These are phyloP conservation scores for Pycnonotus jocosus DNA, from an alignment of 2,113 vertebrate genomes.

Conservation along the genomic window DNA sequence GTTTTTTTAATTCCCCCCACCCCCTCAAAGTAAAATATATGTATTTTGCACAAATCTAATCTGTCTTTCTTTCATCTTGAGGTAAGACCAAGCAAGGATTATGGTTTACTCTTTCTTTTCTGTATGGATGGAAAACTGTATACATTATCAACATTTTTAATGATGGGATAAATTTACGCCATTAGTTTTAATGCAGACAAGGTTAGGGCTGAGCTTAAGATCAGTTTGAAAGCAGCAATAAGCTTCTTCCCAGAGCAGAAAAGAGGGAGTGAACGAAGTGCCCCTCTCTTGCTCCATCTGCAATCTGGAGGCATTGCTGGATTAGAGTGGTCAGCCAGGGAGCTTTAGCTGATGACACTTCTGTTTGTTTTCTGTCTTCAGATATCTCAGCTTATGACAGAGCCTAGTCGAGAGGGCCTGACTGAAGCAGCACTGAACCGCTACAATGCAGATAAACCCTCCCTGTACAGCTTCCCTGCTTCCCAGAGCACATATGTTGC, in stretches of 20 bases:
- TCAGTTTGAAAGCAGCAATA: not conserved
- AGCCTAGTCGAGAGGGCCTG: constrained; percentile 81
- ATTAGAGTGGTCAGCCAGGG: not conserved
- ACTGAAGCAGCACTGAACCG: constrained; percentile 85
- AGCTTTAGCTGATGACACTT: not conserved
- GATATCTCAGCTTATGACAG: constrained; percentile 91
- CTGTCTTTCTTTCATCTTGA: not conserved
- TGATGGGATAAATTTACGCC: constrained; percentile 13
- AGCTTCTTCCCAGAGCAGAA: not conserved
- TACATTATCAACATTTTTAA: not conserved
- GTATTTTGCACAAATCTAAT: not conserved
- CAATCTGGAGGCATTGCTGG: not conserved
- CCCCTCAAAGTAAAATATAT: not conserved
- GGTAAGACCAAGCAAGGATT: not conserved
- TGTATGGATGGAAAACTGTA: not conserved
- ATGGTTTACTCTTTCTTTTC: not conserved
- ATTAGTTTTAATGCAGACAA: constrained; percentile 45
- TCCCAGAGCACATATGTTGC: constrained; percentile 72
- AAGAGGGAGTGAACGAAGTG: not conserved
- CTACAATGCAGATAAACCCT: constrained; percentile 87
- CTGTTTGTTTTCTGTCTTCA: constrained; percentile 45
- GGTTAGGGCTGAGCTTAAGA: not conserved
- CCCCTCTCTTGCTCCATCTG: not conserved
- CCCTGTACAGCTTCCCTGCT: constrained; percentile 70
- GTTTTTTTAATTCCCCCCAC: not conserved